These are phyloP conservation scores for Sebastes hubbsi DNA, from an alignment of 2,797 vertebrate species.

Conservation along the genomic window DNA sequence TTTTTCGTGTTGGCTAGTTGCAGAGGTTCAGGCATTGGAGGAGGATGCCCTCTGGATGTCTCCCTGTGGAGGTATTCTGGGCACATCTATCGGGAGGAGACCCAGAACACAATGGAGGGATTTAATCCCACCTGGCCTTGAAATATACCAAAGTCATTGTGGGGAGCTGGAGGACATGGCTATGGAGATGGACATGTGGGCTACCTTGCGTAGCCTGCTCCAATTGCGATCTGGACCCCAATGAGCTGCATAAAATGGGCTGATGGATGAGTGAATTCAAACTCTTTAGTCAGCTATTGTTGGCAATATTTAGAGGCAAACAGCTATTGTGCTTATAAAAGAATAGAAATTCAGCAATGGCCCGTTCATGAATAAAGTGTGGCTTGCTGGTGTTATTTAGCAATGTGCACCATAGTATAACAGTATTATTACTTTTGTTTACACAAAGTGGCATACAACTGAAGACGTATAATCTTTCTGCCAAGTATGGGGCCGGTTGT, in stretches of 20 bases:
- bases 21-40: neutral
- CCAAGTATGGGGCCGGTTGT: neutral
- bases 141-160: conserved; percentile 9
- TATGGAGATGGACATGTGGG: neutral
- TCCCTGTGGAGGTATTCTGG: conserved; percentile 11
- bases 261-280: neutral
- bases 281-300: neutral
- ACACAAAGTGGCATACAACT: neutral
- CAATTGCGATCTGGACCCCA: neutral
- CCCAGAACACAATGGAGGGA: neutral
- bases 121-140: conserved; percentile 14
- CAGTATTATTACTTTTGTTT: neutral
- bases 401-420: neutral
- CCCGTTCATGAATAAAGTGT: neutral
- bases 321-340: neutral
- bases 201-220: neutral
- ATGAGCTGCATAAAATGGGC: neutral
- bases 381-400: neutral
- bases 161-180: neutral
- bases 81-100: conserved; percentile 1
- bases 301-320: neutral
- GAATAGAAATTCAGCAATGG: neutral
- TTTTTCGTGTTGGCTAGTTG: neutral
- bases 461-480: neutral
- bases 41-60: conserved; percentile 3